A percentile compares a stretch with the other conserved stretches of the same genome.
Evolutionary conservation across 2,113 vertebrate genomes (phyloP).

Genomic region (Bagarius yarrelli): DNA sequence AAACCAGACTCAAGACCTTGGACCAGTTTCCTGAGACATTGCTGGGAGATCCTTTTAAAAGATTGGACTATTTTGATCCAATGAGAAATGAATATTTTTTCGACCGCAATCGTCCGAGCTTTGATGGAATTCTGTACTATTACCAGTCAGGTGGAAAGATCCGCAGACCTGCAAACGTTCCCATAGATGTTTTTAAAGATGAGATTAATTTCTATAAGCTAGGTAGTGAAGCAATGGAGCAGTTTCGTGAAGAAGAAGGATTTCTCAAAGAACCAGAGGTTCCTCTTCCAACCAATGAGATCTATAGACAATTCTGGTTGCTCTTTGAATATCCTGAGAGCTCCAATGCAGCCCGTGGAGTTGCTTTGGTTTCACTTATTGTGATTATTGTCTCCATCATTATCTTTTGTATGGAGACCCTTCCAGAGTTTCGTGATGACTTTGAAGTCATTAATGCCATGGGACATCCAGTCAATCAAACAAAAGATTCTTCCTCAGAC

Average conservation of each 20-base stretch:
- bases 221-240: slow-evolving; percentile 88
- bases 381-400: slow-evolving; percentile 95
- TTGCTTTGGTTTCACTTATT: slow-evolving; percentile 88
- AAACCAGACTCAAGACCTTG: slow-evolving; percentile 89
- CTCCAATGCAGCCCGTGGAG: slow-evolving; percentile 85
- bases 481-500: slow-evolving; percentile 38
- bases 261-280: slow-evolving; percentile 90
- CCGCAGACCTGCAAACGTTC: slow-evolving; percentile 88
- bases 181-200: slow-evolving; percentile 88
- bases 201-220: slow-evolving; percentile 93
- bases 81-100: slow-evolving; percentile 99
- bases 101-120: slow-evolving; percentile 92
- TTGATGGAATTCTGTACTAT: slow-evolving; percentile 95
- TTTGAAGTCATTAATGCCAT: slow-evolving; percentile 57
- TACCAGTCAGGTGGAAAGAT: slow-evolving; percentile 95
- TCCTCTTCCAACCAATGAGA: slow-evolving; percentile 82
- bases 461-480: slow-evolving; percentile 58
- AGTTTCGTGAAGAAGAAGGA: slow-evolving; percentile 94
- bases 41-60: slow-evolving; percentile 84
- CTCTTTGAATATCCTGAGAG: slow-evolving; percentile 96
- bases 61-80: slow-evolving; percentile 93
- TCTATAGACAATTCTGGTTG: slow-evolving; percentile 90
- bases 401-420: slow-evolving; percentile 94
- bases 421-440: slow-evolving; percentile 92
- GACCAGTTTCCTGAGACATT: slow-evolving; percentile 91